A percentile compares a stretch with the other conserved stretches of the same genome.
Evolutionary conservation across 2,797 vertebrate genomes (phyloP).

Genomic region (Streptopelia turtur): DNA sequence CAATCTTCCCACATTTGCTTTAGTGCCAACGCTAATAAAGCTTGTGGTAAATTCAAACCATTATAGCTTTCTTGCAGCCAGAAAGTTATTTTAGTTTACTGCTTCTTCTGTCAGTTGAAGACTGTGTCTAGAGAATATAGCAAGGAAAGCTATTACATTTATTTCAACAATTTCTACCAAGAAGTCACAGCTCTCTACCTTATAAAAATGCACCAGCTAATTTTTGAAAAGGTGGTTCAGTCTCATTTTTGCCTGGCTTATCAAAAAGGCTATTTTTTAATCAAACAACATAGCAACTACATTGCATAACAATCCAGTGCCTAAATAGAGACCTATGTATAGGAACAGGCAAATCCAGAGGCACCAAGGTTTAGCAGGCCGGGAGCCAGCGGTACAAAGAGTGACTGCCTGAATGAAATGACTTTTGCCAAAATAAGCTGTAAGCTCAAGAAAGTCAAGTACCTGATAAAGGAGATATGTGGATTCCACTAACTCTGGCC

Average conservation of each 20-base stretch:
- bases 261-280: not conserved
- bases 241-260: not conserved
- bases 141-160: not conserved
- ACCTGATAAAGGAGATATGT: conserved; percentile 98
- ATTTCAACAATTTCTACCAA: not conserved
- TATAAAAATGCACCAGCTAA: not conserved
- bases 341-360: not conserved
- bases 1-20: not conserved
- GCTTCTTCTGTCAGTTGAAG: not conserved
- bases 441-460: not conserved
- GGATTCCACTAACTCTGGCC: conserved; percentile 96
- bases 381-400: not conserved
- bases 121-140: not conserved
- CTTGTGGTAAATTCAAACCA: not conserved
- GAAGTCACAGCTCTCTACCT: not conserved
- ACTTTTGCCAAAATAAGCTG: not conserved
- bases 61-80: not conserved
- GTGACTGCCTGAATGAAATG: not conserved
- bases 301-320: not conserved
- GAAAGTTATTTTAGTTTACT: not conserved
- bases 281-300: not conserved
- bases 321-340: not conserved
- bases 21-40: not conserved
- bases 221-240: not conserved
- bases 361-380: not conserved